Percentiles rank a stretch among this genome's conserved stretches.
These are phyloP conservation scores for Galaxea fascicularis DNA, from an alignment of 92 coral and sea anemone species.

Conservation along the genomic window DNA sequence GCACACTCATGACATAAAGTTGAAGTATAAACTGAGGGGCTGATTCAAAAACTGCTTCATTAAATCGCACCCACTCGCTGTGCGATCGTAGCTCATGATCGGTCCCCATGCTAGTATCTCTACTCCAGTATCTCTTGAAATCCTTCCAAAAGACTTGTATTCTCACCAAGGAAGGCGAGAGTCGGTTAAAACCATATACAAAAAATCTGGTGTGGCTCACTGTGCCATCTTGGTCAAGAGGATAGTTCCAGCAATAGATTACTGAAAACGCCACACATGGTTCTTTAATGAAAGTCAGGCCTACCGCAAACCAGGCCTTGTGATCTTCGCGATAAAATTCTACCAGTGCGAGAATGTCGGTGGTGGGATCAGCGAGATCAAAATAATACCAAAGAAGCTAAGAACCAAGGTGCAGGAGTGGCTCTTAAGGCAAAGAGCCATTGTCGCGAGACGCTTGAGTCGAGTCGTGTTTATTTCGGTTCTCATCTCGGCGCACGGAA, in stretches of 20 bases:
- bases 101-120: neutral
- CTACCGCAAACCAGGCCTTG: conserved; percentile 27
- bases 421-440: too few relatives aligned
- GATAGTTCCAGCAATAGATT: neutral
- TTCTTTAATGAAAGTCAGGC: neutral
- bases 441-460: too few relatives aligned
- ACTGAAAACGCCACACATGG: neutral
- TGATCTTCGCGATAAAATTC: conserved; percentile 27
- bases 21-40: conserved; percentile 15
- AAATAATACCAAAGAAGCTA: too few relatives aligned
- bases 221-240: neutral
- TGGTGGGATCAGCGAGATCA: conserved; percentile 21
- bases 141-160: neutral
- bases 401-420: too few relatives aligned
- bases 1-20: conserved; percentile 28
- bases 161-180: neutral
- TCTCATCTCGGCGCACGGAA: too few relatives aligned
- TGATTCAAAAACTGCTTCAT: neutral
- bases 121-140: neutral
- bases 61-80: neutral
- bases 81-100: neutral
- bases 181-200: neutral
- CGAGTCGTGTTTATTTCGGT: too few relatives aligned
- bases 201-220: neutral
- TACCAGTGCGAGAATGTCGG: conserved; percentile 28